phyloP scores from a whole-genome alignment of 2,888 invertebrate species.

The Cheilosia vulpina region DNA sequence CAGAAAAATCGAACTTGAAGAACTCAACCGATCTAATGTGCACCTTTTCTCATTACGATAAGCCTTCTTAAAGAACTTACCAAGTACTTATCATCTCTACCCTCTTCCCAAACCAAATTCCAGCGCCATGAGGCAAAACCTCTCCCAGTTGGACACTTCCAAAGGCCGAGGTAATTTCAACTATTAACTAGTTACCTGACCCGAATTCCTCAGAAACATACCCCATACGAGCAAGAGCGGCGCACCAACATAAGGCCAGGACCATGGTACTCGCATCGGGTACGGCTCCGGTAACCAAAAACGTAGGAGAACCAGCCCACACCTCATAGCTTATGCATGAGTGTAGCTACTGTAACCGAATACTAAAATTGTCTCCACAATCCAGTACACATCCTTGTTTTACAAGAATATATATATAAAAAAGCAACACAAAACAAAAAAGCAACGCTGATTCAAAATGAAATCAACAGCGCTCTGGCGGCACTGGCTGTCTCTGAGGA shows the following conservation, averaged over 20 bases:
- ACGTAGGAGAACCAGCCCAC: conserved; percentile 1
- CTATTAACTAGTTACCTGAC: conserved; percentile 72
- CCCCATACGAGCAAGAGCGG: not conserved
- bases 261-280: not conserved
- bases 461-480: conserved; percentile 50
- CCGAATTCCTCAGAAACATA: conserved; percentile 47
- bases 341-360: conserved; percentile 68
- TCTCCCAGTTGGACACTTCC: conserved; percentile 12
- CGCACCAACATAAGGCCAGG: not conserved
- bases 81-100: no score
- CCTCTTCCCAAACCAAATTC: not conserved
- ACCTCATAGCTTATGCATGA: conserved; percentile 48
- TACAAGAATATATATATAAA: not conserved
- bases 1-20: no score
- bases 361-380: conserved; percentile 65
- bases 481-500: conserved; percentile 42
- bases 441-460: conserved; percentile 63
- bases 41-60: no score
- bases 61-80: no score
- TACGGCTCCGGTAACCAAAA: conserved; percentile 29
- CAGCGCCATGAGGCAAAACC: not conserved
- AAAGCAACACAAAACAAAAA: not conserved
- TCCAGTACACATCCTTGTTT: conserved; percentile 40
- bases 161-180: conserved; percentile 64
- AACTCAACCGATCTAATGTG: no score